Evolutionary conservation across 2,888 invertebrate species (phyloP), one percentile per base, ranked within the genome.

Genomic region (Clitarchus hookeri): DNA sequence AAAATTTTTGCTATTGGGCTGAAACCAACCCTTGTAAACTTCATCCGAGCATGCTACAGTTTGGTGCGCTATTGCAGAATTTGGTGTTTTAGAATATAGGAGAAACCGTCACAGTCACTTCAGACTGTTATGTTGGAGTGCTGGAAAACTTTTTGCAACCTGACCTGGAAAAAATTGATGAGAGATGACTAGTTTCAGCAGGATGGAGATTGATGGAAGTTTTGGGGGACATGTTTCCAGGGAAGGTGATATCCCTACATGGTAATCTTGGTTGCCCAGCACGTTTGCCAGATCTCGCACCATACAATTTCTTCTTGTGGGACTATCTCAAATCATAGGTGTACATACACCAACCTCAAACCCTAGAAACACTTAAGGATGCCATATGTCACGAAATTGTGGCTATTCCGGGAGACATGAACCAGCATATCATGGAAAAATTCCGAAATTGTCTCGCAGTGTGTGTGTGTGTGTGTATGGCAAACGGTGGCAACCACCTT

Each of bases 41-140:
- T 83, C 86, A 85, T 80, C 85, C 82, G 26, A 26, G 79, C 83
- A 26, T 65, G 83, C 85, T 23, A 87, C 87, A 53, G 85, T 85
- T 77, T 87, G 87, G 85, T 87, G 85, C 84, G 86, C 86, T 19
- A 25, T 79, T n/a, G 53, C 85, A 78, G 26, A 77, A 77, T 48
- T 87, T 48, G 78, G 85, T 78, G 84, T 87, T 65, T 85, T 87
- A 85, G 83, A 84, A 85, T 85, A 79, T 84, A n/a, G 85, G 84
- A 84, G 54, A 84, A 19, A 23, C 80, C 44, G 44, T 82, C 48
- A 13, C 54, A 8, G 82, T 86, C 23, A 86, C 11, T 84, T 79
- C 19, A 36, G 84, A 13, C 36, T 44, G 27, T 27, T 84, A 86
- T n/a, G 44, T 25, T 6, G 3, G 36, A 9, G 44, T 86, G 80